Conservation (phyloP, 2,113 vertebrate species). For the Sebastes schlegelii region DNA sequence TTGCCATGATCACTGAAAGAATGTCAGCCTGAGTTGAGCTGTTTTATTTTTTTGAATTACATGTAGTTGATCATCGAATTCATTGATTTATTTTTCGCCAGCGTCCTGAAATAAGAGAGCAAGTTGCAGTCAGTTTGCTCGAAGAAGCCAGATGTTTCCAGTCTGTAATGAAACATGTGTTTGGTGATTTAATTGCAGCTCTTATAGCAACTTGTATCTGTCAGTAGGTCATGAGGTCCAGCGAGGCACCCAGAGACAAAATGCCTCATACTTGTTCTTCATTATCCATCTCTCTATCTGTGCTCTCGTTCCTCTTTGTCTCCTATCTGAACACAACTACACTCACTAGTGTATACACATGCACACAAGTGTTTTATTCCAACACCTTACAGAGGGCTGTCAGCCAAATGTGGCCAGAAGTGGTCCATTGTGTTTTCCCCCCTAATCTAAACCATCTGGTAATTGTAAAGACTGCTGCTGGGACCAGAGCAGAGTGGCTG, state of each 20-base stretch:
- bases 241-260: background rate
- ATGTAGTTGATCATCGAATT: background rate
- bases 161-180: background rate
- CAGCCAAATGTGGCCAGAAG: slow-evolving; percentile 35
- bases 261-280: background rate
- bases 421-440: slow-evolving; percentile 56
- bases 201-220: background rate
- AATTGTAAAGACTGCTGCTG: slow-evolving; percentile 40
- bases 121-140: background rate
- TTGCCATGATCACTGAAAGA: background rate
- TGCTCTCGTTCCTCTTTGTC: slow-evolving; percentile 1
- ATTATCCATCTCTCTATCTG: slow-evolving; percentile 3
- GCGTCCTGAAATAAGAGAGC: background rate
- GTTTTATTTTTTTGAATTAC: background rate
- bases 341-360: background rate
- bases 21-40: background rate
- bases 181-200: background rate
- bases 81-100: background rate
- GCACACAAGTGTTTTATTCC: background rate
- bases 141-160: background rate
- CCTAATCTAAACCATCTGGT: slow-evolving; percentile 62
- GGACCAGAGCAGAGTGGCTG: slow-evolving; percentile 46
- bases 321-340: slow-evolving; percentile 2
- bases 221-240: slow-evolving; percentile 3
- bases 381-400: slow-evolving; percentile 23